phyloP scores from a whole-genome alignment of 2,797 vertebrate genomes.

The Enoplosus armatus region DNA sequence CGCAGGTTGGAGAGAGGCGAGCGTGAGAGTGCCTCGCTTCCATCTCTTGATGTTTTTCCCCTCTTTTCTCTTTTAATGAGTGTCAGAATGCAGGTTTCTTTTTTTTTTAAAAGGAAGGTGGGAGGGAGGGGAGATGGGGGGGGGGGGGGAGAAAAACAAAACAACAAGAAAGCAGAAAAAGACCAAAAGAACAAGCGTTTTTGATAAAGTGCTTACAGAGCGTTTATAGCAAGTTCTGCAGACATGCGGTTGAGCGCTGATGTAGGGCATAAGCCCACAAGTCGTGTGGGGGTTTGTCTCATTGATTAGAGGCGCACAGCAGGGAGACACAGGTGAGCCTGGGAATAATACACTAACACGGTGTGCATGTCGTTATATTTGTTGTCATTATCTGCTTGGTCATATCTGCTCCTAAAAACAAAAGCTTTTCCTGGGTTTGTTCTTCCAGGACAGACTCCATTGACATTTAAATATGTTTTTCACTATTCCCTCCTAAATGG shows the following conservation, averaged over 20 bases:
- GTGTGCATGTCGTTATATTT: background rate
- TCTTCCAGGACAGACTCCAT: background rate
- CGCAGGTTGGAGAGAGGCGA: slow-evolving; percentile 85
- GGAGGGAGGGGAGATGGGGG: slow-evolving; percentile 33
- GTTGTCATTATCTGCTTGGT: background rate
- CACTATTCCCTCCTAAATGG: background rate
- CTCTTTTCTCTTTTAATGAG: slow-evolving; percentile 87
- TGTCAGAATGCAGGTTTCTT: slow-evolving; percentile 81
- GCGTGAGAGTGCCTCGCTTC: slow-evolving; percentile 72
- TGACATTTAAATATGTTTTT: background rate
- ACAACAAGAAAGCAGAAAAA: slow-evolving; percentile 87
- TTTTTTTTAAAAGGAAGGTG: slow-evolving; percentile 67
- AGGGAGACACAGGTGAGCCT: slow-evolving; percentile 36
- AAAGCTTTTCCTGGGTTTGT: background rate
- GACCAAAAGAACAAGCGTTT: slow-evolving; percentile 84
- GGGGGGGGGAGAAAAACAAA: slow-evolving; percentile 80
- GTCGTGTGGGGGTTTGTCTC: slow-evolving; percentile 57
- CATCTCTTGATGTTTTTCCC: slow-evolving; percentile 82
- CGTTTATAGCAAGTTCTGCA: slow-evolving; percentile 83
- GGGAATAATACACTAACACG: slow-evolving; percentile 19
- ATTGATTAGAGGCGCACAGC: slow-evolving; percentile 70
- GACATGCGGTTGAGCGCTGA: slow-evolving; percentile 74
- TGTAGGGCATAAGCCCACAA: slow-evolving; percentile 77
- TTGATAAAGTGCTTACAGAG: slow-evolving; percentile 88
- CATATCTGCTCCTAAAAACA: background rate